phyloP scores from a whole-genome alignment of 2,113 vertebrate species.

The Mixornis gularis region DNA sequence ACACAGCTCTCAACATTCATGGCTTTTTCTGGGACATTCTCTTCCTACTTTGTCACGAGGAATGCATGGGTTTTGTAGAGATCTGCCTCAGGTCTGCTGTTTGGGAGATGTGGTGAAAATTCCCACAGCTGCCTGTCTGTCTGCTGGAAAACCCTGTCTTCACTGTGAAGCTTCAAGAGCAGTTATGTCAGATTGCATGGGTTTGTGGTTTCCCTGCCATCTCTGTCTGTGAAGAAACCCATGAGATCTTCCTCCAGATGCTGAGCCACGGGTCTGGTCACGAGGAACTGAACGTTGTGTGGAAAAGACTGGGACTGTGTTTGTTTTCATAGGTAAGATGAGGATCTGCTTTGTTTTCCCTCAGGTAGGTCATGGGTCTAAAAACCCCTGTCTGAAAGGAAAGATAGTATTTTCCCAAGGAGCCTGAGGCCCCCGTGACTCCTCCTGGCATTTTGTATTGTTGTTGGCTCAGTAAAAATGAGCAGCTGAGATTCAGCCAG shows the following conservation, averaged over 20 bases:
- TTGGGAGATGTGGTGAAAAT: neutral
- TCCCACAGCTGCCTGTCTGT: neutral
- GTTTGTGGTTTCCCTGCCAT: neutral
- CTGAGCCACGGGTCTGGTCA: neutral
- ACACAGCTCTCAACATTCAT: neutral
- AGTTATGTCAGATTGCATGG: neutral
- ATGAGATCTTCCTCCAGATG: neutral
- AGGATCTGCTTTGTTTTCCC: neutral
- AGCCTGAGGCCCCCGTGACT: neutral
- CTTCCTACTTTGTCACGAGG: neutral
- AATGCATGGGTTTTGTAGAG: neutral
- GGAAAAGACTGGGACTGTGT: neutral
- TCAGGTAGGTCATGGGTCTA: neutral
- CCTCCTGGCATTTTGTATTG: neutral
- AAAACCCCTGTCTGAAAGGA: neutral
- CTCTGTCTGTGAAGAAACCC: neutral
- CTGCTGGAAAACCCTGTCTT: neutral
- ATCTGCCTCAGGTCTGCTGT: neutral
- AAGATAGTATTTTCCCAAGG: neutral
- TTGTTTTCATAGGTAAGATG: neutral
- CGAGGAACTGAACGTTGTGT: accelerated
- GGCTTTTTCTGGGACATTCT: neutral
- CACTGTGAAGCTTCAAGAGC: neutral
- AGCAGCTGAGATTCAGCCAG: neutral
- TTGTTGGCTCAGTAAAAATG: neutral